Evolutionary conservation across 1,140 invertebrate genomes (phyloP), one percentile per base, ranked within the genome.

Genomic region (Megalonaias nervosa): DNA sequence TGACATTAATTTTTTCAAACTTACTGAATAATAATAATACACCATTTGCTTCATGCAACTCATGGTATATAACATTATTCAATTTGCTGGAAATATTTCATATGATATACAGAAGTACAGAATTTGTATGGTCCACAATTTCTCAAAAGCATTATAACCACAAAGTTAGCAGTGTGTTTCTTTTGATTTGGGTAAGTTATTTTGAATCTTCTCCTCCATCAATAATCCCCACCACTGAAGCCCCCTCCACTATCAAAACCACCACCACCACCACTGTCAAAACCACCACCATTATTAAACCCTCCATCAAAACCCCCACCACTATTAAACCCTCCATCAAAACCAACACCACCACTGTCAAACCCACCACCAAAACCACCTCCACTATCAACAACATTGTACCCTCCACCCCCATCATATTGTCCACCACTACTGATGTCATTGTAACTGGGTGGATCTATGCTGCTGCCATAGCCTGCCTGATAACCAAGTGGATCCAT

Each of bases 351-450:
- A 65, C 3, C 3, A n/a, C 19, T 61, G 9, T n/a, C 26, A 62
- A 61, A 38, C 60, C 62, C 69, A 19, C 57, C 69, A 3, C 38
- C 60, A 5, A 59, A 13, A 23, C 65, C 62, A 66, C 61, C 71
- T n/a, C 64, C 72, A 11, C 58, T 60, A n/a, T n/a, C 16, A 56
- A 57, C 67, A 26, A 21, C 38, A 23, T 31, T 60, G 23, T 55
- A 58, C 5, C 48, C 6, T 14, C 31, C 66, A n/a, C 66, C 66
- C 1, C 38, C 66, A 19, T 48, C n/a, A n/a, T 13, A 55, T 23
- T 23, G 64, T 66, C 62, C 68, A 59, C 26, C 60, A 56, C 64
- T n/a, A 65, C 71, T 62, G 48, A 72, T 65, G 55, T 67, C 66
- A 16, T n/a, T 48, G 58, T 70, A 31, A 56, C 38, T 48, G 21